A percentile compares a stretch with the other conserved stretches of the same genome.
phyloP scores from a whole-genome alignment of 2,797 vertebrate species.

The Galagoides demidoff region DNA sequence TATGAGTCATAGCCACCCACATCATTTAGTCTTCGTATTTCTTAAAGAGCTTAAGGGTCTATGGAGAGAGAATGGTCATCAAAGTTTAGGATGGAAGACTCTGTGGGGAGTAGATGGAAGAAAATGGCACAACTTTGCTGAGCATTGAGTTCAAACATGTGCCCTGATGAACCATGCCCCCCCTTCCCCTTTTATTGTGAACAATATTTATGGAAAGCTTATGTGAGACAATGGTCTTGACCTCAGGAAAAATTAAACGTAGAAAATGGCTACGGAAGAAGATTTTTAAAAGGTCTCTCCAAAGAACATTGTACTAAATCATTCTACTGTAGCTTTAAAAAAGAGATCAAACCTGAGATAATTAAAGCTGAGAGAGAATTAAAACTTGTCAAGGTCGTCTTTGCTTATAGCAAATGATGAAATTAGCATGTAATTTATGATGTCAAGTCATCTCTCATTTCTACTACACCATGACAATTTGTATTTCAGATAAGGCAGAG shows the following conservation, averaged over 20 bases:
- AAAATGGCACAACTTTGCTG: neutral
- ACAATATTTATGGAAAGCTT: neutral
- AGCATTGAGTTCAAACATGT: neutral
- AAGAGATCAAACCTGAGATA: neutral
- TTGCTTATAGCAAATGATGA: neutral
- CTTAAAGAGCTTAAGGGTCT: neutral
- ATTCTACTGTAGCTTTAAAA: neutral
- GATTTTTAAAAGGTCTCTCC: neutral
- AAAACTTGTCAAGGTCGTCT: neutral
- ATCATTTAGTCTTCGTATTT: neutral
- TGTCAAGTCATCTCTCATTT: neutral
- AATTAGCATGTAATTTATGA: neutral
- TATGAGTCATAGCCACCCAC: too few relatives aligned
- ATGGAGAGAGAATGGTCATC: too few relatives aligned
- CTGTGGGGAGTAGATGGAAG: neutral
- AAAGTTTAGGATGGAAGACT: neutral
- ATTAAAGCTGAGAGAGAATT: neutral
- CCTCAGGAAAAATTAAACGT: neutral
- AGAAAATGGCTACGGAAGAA: neutral
- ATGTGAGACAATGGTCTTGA: neutral
- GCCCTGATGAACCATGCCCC: neutral
- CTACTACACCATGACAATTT: too few relatives aligned
- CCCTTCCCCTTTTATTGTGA: neutral
- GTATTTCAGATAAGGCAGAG: neutral
- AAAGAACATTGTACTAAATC: neutral